Conservation (phyloP, 2,797 vertebrate species). For the Melanotaenia boesemani region DNA sequence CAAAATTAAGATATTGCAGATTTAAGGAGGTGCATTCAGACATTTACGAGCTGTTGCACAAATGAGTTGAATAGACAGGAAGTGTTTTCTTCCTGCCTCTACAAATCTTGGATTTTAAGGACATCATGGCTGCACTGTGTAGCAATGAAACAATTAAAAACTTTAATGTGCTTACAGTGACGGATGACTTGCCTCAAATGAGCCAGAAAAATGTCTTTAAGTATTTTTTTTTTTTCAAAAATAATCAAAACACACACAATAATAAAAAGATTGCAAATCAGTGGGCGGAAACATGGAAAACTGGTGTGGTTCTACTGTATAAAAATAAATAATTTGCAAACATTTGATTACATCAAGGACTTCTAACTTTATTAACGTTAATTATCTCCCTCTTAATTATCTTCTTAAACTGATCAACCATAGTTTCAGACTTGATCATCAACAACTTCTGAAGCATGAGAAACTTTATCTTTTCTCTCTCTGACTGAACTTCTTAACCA, state of each 20-base stretch:
- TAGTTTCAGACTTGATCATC: conserved; percentile 43
- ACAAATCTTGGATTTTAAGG: not conserved
- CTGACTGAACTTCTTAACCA: conserved; percentile 81
- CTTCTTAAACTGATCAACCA: conserved; percentile 33
- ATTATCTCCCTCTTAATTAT: conserved; percentile 24
- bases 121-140: not conserved
- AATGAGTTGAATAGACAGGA: not conserved
- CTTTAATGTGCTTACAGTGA: not conserved
- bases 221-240: not conserved
- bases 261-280: not conserved
- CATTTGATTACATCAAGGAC: conserved; percentile 26
- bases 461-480: conserved; percentile 59
- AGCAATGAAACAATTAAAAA: conserved; percentile 6
- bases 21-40: not conserved
- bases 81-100: not conserved
- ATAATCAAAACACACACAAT: not conserved
- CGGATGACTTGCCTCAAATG: not conserved
- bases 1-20: not conserved
- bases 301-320: conserved; percentile 23
- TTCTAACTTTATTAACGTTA: conserved; percentile 13
- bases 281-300: conserved; percentile 31
- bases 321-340: conserved; percentile 23
- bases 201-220: not conserved
- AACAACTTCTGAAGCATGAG: conserved; percentile 55
- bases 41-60: not conserved